Evolutionary conservation across 2,797 vertebrate species (phyloP).

Genomic region (Sphaeramia orbicularis): DNA sequence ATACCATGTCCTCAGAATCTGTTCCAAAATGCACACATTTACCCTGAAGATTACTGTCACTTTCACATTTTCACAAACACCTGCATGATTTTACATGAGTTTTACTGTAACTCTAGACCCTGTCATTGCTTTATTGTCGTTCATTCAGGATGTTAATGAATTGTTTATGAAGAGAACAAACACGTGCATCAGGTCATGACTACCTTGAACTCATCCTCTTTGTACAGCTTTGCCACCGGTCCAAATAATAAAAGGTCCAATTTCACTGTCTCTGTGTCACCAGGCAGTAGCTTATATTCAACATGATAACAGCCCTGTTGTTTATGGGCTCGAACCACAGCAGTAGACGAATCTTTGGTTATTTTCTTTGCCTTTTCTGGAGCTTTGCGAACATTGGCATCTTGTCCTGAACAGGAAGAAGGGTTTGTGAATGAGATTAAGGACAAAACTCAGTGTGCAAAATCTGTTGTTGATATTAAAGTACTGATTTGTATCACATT

Average conservation of each 20-base stretch:
- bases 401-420: constrained; percentile 59
- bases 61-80: not conserved
- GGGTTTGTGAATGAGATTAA: constrained; percentile 5
- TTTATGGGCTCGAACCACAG: constrained; percentile 47
- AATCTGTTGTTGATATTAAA: not conserved
- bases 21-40: constrained; percentile 21
- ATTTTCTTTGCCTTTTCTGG: constrained; percentile 43
- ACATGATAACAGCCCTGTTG: constrained; percentile 82
- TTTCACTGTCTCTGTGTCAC: constrained; percentile 75
- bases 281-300: constrained; percentile 87
- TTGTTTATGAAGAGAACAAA: constrained; percentile 46
- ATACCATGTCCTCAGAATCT: constrained; percentile 85
- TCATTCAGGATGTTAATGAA: constrained; percentile 43
- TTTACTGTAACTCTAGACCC: constrained; percentile 51
- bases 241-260: constrained; percentile 85
- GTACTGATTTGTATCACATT: not conserved
- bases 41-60: constrained; percentile 6
- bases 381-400: constrained; percentile 37
- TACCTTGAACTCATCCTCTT: constrained; percentile 80
- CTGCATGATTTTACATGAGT: not conserved
- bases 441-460: not conserved
- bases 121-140: constrained; percentile 17
- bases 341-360: constrained; percentile 19
- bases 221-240: constrained; percentile 82
- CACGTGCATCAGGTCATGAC: constrained; percentile 8